Percentiles rank a stretch among this genome's conserved stretches.
Conservation (phyloP, 1,140 invertebrate genomes). For the Aricia agestis region DNA sequence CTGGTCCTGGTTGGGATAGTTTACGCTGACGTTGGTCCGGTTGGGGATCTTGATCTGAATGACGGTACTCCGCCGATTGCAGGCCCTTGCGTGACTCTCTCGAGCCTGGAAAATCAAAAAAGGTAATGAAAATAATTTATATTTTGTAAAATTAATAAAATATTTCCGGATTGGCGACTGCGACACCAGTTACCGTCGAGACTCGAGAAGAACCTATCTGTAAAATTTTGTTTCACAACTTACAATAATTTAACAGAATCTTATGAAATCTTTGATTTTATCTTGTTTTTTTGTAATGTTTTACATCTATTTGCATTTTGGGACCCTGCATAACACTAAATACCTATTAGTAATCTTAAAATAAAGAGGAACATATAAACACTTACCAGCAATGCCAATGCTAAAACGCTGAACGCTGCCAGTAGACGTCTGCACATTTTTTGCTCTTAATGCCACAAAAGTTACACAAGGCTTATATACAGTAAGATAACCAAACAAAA, state of each 20-base stretch:
- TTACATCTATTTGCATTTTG: too few species aligned
- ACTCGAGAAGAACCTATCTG: too few species aligned
- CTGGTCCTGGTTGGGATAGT: conserved; percentile 33
- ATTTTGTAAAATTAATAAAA: too few species aligned
- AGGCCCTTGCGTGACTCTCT: conserved; percentile 27
- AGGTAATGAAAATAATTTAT: too few species aligned
- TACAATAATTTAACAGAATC: too few species aligned
- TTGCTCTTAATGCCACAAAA: conserved; percentile 28
- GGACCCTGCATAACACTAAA: too few species aligned
- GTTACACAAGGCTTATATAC: conserved; percentile 39
- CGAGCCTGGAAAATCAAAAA: neutral
- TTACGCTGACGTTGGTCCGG: conserved; percentile 35
- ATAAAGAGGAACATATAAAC: neutral
- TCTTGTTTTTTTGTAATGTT: too few species aligned
- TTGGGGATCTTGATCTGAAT: conserved; percentile 40
- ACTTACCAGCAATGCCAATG: conserved; percentile 39
- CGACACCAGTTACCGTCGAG: too few species aligned
- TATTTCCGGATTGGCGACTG: too few species aligned
- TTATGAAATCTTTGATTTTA: too few species aligned
- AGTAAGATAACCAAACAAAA: conserved; percentile 28
- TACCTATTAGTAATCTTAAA: too few species aligned
- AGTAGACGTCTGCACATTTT: conserved; percentile 42
- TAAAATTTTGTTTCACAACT: too few species aligned
- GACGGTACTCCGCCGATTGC: conserved; percentile 36
- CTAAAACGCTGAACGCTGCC: conserved; percentile 26